Conservation (phyloP, 2,888 invertebrate genomes). For the Sympetrum striolatum region DNA sequence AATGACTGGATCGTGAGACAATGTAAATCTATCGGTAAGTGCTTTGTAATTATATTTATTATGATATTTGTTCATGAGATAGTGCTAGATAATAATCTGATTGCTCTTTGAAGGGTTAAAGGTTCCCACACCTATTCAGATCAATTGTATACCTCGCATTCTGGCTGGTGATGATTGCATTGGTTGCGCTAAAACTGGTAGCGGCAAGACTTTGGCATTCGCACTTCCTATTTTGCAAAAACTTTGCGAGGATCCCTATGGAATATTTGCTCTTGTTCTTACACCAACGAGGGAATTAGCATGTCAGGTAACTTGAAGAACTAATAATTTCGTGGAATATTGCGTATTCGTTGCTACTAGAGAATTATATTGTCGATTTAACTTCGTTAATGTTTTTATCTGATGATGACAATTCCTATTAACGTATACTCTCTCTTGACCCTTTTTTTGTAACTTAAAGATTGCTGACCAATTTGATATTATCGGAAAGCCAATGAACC, state of each 20-base stretch:
- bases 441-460: conserved; percentile 59
- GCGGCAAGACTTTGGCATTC: conserved; percentile 98
- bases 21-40: conserved; percentile 71
- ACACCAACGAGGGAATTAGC: conserved; percentile 95
- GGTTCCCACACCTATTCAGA: conserved; percentile 82
- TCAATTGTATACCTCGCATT: conserved; percentile 80
- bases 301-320: conserved; percentile 68
- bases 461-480: conserved; percentile 95
- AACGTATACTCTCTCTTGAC: neutral
- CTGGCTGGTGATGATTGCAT: conserved; percentile 85
- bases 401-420: neutral
- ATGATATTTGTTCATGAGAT: neutral
- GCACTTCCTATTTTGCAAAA: conserved; percentile 92
- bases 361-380: neutral
- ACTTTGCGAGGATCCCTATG: conserved; percentile 92
- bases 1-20: conserved; percentile 79
- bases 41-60: neutral
- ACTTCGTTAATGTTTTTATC: neutral
- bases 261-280: conserved; percentile 91
- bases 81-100: conserved; percentile 23
- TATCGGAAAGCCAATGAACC: conserved; percentile 85
- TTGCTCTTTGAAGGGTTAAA: conserved; percentile 69
- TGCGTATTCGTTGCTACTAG: neutral
- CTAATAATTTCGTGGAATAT: neutral
- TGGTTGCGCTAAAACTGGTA: conserved; percentile 97